phyloP scores from a whole-genome alignment of 2,797 vertebrate species.

The Myotis vivesi region DNA sequence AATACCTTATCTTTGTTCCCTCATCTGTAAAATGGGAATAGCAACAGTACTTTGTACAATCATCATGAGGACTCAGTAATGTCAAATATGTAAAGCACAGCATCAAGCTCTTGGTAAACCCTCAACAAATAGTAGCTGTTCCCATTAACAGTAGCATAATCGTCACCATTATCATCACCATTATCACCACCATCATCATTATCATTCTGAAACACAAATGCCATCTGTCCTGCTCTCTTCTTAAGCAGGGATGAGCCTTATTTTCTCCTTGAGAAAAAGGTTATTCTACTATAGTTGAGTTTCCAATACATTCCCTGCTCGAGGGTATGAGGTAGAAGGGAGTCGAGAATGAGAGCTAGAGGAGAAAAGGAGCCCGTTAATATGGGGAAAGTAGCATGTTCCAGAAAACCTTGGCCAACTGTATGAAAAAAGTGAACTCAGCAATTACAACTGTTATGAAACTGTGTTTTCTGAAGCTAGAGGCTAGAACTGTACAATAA shows the following conservation, averaged over 20 bases:
- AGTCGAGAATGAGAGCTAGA: not conserved
- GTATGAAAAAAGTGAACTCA: slow-evolving; percentile 59
- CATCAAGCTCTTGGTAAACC: not conserved
- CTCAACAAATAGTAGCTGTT: not conserved
- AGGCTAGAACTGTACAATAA: slow-evolving; percentile 47
- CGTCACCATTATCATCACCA: not conserved
- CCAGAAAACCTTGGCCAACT: slow-evolving; percentile 21
- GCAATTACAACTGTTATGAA: slow-evolving; percentile 55
- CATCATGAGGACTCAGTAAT: not conserved
- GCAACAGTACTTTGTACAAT: not conserved
- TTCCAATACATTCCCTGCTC: not conserved
- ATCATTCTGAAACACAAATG: not conserved
- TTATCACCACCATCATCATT: not conserved
- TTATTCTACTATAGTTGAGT: not conserved
- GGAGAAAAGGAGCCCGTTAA: not conserved
- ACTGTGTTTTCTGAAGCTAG: slow-evolving; percentile 68
- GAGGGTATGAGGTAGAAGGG: not conserved
- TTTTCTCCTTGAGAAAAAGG: slow-evolving; percentile 42
- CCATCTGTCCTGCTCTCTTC: not conserved
- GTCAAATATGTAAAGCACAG: not conserved
- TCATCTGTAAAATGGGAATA: not conserved
- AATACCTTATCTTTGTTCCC: not conserved
- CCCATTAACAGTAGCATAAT: not conserved
- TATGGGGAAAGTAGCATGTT: slow-evolving; percentile 56
- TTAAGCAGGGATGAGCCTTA: not conserved